These are phyloP conservation scores for Drosophila funebris DNA, from an alignment of 1,140 invertebrate species.

Conservation along the genomic window DNA sequence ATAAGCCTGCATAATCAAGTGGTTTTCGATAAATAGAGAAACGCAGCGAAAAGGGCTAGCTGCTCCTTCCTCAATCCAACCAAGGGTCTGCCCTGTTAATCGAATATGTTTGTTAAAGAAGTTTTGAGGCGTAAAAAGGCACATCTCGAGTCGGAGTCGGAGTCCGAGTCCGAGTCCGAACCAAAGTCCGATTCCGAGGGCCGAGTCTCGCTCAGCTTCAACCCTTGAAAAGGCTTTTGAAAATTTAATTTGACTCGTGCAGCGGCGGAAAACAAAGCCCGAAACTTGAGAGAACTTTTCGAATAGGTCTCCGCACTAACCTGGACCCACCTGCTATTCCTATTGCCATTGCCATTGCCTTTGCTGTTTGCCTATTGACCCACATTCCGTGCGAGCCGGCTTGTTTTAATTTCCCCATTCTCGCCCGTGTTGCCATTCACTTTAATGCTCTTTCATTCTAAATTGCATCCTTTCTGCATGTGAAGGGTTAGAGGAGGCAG, in stretches of 20 bases:
- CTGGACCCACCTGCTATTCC: slow-evolving; percentile 20
- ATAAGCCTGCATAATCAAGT: slow-evolving; percentile 82
- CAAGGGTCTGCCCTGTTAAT: slow-evolving; percentile 60
- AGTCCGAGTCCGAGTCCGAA: neutral
- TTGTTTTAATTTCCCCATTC: slow-evolving; percentile 72
- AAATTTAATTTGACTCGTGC: slow-evolving; percentile 69
- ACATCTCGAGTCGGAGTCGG: slow-evolving; percentile 16
- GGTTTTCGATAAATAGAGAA: slow-evolving; percentile 81
- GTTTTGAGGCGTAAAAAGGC: slow-evolving; percentile 78
- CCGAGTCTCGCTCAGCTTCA: slow-evolving; percentile 8
- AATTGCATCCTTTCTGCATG: slow-evolving; percentile 70
- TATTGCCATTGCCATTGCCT: too few relatives aligned
- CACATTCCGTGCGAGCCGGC: slow-evolving; percentile 47
- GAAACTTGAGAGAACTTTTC: slow-evolving; percentile 41
- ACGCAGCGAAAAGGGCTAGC: slow-evolving; percentile 34
- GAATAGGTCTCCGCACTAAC: slow-evolving; percentile 11
- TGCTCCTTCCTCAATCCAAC: neutral
- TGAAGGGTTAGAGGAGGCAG: neutral
- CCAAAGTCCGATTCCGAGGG: neutral
- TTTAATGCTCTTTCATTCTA: slow-evolving; percentile 71
- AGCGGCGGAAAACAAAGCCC: slow-evolving; percentile 40
- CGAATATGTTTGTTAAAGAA: slow-evolving; percentile 81
- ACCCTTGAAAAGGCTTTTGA: slow-evolving; percentile 42
- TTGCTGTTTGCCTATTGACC: slow-evolving; percentile 57
- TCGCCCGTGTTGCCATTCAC: slow-evolving; percentile 55